These are phyloP conservation scores for Paratrypauchen microcephalus DNA, from an alignment of 2,797 vertebrate species.

Conservation along the genomic window DNA sequence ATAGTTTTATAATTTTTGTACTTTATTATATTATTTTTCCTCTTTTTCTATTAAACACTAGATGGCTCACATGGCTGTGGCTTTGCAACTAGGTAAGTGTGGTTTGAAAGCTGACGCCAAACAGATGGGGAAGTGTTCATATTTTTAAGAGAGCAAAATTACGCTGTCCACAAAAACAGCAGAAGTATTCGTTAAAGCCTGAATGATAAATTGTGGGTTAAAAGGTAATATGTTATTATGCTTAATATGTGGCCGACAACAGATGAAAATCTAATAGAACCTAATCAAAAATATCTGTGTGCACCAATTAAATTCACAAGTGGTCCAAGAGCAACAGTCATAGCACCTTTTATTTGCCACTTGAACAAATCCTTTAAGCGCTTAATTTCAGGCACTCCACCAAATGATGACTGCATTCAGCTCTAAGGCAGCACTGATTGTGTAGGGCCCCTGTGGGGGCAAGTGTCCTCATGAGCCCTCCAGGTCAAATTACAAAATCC, in stretches of 20 bases:
- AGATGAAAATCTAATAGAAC: conserved; percentile 27
- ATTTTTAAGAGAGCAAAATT: conserved; percentile 59
- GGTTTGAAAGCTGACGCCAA: conserved; percentile 71
- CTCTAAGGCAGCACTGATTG: conserved; percentile 55
- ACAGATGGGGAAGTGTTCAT: conserved; percentile 74
- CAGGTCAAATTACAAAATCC: conserved; percentile 48
- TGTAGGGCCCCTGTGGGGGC: conserved; percentile 33
- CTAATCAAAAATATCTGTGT: conserved; percentile 17
- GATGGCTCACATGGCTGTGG: conserved; percentile 70
- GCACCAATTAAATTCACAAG: conserved; percentile 29
- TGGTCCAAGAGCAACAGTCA: conserved; percentile 18
- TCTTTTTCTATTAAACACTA: conserved; percentile 71
- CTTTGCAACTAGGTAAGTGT: conserved; percentile 70
- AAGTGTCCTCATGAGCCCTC: conserved; percentile 39
- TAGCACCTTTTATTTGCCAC: conserved; percentile 41
- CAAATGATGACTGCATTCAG: conserved; percentile 50
- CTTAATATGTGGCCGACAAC: conserved; percentile 14
- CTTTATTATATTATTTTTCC: conserved; percentile 48
- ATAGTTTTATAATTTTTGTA: conserved; percentile 66
- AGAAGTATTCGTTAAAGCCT: conserved; percentile 43
- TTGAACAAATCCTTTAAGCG: conserved; percentile 40
- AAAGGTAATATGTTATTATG: conserved; percentile 27
- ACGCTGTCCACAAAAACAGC: conserved; percentile 55
- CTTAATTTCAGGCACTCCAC: conserved; percentile 45
- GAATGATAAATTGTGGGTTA: conserved; percentile 46